A percentile compares a stretch with the other conserved stretches of the same genome.
phyloP scores from a whole-genome alignment of 2,888 invertebrate species.

The Harpalus rubripes region DNA sequence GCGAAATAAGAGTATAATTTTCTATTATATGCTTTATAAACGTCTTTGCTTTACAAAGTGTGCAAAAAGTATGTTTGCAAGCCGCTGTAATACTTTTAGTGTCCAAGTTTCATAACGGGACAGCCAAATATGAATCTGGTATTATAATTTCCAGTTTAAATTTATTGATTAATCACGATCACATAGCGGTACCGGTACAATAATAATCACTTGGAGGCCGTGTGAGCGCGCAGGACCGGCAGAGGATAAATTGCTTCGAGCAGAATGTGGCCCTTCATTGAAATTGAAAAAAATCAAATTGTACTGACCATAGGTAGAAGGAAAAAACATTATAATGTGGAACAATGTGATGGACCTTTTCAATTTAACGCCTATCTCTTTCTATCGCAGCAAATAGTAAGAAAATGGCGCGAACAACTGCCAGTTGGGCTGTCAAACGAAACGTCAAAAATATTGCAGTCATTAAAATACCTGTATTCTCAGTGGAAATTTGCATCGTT shows the following conservation, averaged over 20 bases:
- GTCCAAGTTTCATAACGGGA: slow-evolving; percentile 47
- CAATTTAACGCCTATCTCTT: too few species aligned
- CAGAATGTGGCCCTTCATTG: not conserved
- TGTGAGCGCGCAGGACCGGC: slow-evolving; percentile 52
- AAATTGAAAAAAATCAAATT: not conserved
- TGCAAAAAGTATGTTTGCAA: not conserved
- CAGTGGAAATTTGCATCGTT: too few species aligned
- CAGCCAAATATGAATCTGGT: slow-evolving; percentile 60
- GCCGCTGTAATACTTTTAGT: slow-evolving; percentile 20
- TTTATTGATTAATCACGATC: slow-evolving; percentile 66
- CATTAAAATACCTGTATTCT: too few species aligned
- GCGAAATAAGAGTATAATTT: too few species aligned
- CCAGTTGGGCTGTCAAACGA: too few species aligned
- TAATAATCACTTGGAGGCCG: slow-evolving; percentile 63
- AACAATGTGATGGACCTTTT: too few species aligned
- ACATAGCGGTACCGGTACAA: slow-evolving; percentile 48
- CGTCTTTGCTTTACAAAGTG: too few species aligned
- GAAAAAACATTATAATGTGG: too few species aligned
- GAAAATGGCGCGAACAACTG: too few species aligned
- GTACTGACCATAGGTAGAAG: not conserved
- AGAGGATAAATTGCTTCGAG: slow-evolving; percentile 37
- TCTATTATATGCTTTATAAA: too few species aligned
- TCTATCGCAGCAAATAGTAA: too few species aligned
- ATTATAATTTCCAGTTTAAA: slow-evolving; percentile 66
- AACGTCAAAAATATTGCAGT: too few species aligned